Conservation (phyloP, 30 jellyfish, hydroid and myxozoan species). For the Aurelia sp. region DNA sequence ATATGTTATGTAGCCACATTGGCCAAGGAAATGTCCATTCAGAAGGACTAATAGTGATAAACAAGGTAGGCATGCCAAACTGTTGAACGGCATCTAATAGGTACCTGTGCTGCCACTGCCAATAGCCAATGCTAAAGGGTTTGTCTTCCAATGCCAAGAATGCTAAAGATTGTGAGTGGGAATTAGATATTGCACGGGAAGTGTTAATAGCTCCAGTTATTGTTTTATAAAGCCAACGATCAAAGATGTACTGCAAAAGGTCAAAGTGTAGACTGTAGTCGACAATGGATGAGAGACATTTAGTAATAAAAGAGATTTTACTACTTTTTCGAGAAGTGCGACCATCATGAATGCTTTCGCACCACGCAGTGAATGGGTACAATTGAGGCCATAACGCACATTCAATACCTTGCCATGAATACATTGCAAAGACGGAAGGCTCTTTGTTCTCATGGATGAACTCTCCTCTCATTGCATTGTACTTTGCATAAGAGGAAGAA, state of each 20-base stretch:
- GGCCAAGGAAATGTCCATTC: slow-evolving; percentile 54
- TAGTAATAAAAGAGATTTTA: slow-evolving; percentile 9
- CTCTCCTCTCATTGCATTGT: neutral
- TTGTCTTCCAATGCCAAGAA: slow-evolving; percentile 7
- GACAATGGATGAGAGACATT: neutral
- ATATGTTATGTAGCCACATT: slow-evolving; percentile 2
- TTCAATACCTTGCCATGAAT: slow-evolving; percentile 37
- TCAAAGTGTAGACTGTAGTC: slow-evolving; percentile 35
- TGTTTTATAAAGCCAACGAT: slow-evolving; percentile 32
- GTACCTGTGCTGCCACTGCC: slow-evolving; percentile 57
- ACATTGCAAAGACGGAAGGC: neutral
- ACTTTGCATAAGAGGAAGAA: neutral
- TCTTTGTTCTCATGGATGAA: neutral
- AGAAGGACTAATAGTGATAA: slow-evolving; percentile 11
- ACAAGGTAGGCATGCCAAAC: slow-evolving; percentile 37
- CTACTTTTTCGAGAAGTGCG: neutral
- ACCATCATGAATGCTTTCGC: slow-evolving; percentile 32
- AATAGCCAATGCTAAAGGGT: slow-evolving; percentile 14
- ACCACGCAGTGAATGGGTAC: slow-evolving; percentile 49
- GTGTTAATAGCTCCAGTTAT: slow-evolving; percentile 26
- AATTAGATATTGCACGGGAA: neutral
- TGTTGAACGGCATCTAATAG: slow-evolving; percentile 45
- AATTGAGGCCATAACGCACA: no score
- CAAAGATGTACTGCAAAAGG: slow-evolving; percentile 15
- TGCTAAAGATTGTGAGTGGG: neutral